Conservation (phyloP, 2,888 invertebrate genomes). For the Orthosia cruda region DNA sequence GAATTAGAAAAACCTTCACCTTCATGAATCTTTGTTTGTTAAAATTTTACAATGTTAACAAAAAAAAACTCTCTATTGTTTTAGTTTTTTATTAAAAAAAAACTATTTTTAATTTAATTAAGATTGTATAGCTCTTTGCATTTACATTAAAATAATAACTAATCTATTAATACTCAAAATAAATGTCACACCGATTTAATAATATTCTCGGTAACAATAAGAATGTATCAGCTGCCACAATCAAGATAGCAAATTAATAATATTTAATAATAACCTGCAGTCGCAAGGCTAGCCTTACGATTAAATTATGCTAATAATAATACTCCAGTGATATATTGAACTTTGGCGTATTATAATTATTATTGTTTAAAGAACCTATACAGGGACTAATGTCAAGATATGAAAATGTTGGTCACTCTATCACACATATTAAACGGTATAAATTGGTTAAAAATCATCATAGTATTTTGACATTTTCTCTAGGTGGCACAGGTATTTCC, state of each 20-base stretch:
- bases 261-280: conserved; percentile 36
- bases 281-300: conserved; percentile 10
- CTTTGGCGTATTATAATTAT: conserved; percentile 29
- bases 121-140: background rate
- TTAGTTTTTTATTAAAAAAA: no score
- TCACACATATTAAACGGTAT: background rate
- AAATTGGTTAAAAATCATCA: no score
- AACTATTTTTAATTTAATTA: no score
- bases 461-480: no score
- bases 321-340: conserved; percentile 44
- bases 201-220: conserved; percentile 7
- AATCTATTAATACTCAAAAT: conserved; percentile 15
- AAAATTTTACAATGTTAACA: no score
- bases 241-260: conserved; percentile 35
- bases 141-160: background rate
- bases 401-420: background rate
- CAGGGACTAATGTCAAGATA: no score
- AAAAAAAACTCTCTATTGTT: no score
- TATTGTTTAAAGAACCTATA: background rate
- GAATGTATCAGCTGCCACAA: conserved; percentile 34
- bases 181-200: conserved; percentile 26
- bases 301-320: conserved; percentile 39
- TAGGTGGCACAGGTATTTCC: no score
- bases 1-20: no score
- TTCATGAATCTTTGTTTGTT: no score